A percentile compares a stretch with the other conserved stretches of the same genome.
Conservation (phyloP, 2,888 invertebrate species). For the Mythimna vitellina region DNA sequence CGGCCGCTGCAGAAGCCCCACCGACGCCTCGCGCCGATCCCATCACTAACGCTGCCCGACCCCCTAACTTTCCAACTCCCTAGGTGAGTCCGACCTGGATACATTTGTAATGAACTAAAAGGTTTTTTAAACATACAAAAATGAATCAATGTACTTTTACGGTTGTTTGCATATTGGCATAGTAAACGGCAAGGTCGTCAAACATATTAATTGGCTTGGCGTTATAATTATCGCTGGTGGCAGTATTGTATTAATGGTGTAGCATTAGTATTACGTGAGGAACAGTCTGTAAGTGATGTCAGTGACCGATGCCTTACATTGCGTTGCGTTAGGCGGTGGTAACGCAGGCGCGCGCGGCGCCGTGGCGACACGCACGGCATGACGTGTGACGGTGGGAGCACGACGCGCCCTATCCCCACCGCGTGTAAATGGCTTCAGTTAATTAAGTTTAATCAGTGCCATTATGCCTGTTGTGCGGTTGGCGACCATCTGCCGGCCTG, state of each 20-base stretch:
- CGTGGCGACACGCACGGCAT: conserved; percentile 55
- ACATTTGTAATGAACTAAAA: conserved; percentile 54
- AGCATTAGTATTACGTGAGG: conserved; percentile 41
- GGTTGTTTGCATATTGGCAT: conserved; percentile 23
- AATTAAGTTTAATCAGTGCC: conserved; percentile 90
- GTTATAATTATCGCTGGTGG: conserved; percentile 19
- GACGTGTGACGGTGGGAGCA: conserved; percentile 63
- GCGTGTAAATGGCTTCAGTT: conserved; percentile 89
- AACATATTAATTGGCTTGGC: conserved; percentile 21
- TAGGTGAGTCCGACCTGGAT: conserved; percentile 45
- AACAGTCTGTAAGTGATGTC: conserved; percentile 65
- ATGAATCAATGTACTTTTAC: conserved; percentile 2
- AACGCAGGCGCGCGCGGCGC: conserved; percentile 42
- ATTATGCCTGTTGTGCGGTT: conserved; percentile 75
- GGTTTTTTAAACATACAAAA: conserved; percentile 35
- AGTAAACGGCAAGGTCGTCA: conserved; percentile 15
- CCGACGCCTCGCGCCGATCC: conserved; percentile 24
- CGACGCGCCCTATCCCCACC: conserved; percentile 72
- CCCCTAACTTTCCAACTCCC: conserved; percentile 51
- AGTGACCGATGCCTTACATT: conserved; percentile 78
- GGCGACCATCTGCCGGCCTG: conserved; percentile 85
- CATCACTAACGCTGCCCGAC: conserved; percentile 39
- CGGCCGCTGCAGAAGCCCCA: conserved; percentile 47
- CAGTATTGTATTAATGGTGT: conserved; percentile 20
- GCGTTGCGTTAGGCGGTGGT: conserved; percentile 38